These are phyloP conservation scores for Apantesis nais DNA, from an alignment of 2,888 invertebrate species.

Conservation along the genomic window DNA sequence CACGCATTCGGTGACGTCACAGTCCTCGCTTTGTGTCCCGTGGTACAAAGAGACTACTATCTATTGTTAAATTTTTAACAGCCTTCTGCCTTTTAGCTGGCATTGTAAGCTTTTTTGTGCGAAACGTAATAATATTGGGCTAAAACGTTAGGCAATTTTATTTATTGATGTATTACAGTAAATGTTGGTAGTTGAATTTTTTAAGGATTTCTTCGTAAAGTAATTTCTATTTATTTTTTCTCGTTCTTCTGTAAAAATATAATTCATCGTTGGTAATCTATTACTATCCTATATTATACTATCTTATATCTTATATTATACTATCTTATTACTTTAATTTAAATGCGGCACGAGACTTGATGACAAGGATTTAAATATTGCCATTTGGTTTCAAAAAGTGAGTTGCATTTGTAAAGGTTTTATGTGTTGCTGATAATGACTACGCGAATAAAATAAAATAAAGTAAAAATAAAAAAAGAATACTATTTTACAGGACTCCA, in stretches of 20 bases:
- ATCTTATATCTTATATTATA: too few species aligned
- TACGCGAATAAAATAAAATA: too few species aligned
- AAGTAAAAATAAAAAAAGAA: too few species aligned
- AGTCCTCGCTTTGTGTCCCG: constrained; percentile 52
- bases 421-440: too few species aligned
- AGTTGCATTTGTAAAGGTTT: too few species aligned
- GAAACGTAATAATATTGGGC: constrained; percentile 35
- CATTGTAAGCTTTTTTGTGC: constrained; percentile 47
- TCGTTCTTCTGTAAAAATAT: too few species aligned
- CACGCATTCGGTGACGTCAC: constrained; percentile 36
- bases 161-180: not conserved
- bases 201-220: not conserved
- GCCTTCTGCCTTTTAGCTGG: constrained; percentile 49
- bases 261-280: too few species aligned
- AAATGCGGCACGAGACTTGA: not conserved
- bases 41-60: constrained; percentile 58
- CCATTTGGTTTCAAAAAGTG: not conserved
- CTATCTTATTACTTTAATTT: too few species aligned
- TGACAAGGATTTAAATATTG: too few species aligned
- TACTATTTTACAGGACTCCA: too few species aligned
- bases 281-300: too few species aligned
- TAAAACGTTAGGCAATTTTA: constrained; percentile 22
- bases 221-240: too few species aligned
- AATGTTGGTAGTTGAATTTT: not conserved
- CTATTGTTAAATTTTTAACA: constrained; percentile 66